These are phyloP conservation scores for Ochropleura plecta DNA, from an alignment of 2,888 invertebrate genomes.

Conservation along the genomic window DNA sequence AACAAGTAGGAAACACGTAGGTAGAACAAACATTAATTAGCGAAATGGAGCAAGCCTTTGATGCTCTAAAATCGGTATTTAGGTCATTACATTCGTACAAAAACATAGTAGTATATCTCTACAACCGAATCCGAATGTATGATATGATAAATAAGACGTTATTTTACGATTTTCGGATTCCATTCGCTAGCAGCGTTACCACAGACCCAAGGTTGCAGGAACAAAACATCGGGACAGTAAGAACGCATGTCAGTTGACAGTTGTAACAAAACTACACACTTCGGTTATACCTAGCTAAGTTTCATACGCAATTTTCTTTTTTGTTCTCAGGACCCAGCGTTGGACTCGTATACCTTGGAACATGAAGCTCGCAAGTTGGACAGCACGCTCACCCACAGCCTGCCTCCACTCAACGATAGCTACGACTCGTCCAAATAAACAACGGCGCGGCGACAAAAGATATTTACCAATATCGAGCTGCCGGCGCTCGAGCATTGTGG, in stretches of 20 bases:
- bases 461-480: conserved; percentile 61
- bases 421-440: conserved; percentile 87
- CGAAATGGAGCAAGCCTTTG: conserved; percentile 16
- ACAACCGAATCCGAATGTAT: too few relatives aligned
- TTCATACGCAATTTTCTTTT: conserved; percentile 18
- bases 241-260: too few relatives aligned
- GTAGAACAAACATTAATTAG: conserved; percentile 19
- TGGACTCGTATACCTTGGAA: conserved; percentile 96
- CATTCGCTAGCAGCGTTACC: background rate
- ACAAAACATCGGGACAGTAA: background rate
- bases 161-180: background rate
- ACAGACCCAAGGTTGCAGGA: background rate
- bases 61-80: conserved; percentile 7
- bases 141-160: background rate
- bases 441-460: conserved; percentile 43
- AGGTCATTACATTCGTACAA: background rate
- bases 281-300: background rate
- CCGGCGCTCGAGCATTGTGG: conserved; percentile 46
- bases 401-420: conserved; percentile 90
- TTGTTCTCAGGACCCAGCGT: conserved; percentile 93
- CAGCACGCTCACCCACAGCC: conserved; percentile 91
- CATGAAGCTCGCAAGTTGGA: conserved; percentile 96
- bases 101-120: background rate
- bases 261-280: background rate
- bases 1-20: conserved; percentile 18